Base-by-base conservation (phyloP, 2,888 invertebrate genomes). In the Ligdia adustata region DNA sequence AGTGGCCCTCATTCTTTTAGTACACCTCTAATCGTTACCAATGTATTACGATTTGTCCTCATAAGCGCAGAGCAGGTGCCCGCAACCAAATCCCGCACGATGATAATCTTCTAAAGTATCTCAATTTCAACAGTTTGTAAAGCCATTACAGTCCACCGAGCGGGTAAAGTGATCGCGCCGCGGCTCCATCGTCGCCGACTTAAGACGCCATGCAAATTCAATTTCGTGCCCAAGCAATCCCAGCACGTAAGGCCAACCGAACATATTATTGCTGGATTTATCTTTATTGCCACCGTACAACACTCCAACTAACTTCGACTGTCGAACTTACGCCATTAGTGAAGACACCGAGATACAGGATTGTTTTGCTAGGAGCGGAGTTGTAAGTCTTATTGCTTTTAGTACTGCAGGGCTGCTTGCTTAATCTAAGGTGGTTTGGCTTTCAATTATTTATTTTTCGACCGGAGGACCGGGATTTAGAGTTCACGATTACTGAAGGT, bases 211-310 rank as follows among this genome's bases (percentile, higher is more conserved):
- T 88, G 90, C 85, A 90, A 87, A 90, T 90, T 89, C 89, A 90
- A 90, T 90, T 89, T 88, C 79, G 86, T 83, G 81, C 82, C 86
- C 85, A 80, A 80, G 77, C 81, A 77, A 86, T 81, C 82, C 59
- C 56, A n/a, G 77, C 83, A 88, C 85, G 79, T 87, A 86, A 88
- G 87, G 85, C 85, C 81, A 82, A 79, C 82, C 78, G 82, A 82
- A 87, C 88, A 86, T 89, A 86, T 90, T 90, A 90, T 90, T 86
- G 86, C 83, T 84, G 89, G 90, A 90, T 89, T 90, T 90, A 90
- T 90, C 86, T 90, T 90, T 89, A 90, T 89, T 87, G 89, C 87
- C 79, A 81, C 81, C 78, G 84, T 87, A 84, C 84, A 89, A 82
- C 88, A 88, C 85, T 88, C 83, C 75, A 87, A 88, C 82, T 87